Evolutionary conservation across 2,113 vertebrate species (phyloP), one percentile per base, ranked within the genome.

Genomic region (Tichodroma muraria): DNA sequence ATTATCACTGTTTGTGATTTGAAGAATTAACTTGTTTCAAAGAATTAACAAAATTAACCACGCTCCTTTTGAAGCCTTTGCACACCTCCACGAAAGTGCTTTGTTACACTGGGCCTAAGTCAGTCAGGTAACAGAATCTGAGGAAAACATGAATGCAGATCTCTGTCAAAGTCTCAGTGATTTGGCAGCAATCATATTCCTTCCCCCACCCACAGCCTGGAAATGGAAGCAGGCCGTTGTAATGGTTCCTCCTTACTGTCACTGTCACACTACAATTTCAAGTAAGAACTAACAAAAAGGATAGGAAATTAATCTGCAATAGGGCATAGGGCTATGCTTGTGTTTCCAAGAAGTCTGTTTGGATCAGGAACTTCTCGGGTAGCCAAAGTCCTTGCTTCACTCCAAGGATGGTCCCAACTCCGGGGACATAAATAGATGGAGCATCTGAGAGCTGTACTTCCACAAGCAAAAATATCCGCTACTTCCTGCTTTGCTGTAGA

Each of bases 381-480:
- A 6, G 71, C 35, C 40, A 10, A 42, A 85, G 47, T 61, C 57
- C 35, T 53, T 23, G 8, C 69, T 73, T 65, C 54, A 42, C 38
- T 30, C 35, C 31, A 56, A 83, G 75, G 38, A 84, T 2, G 0
- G 31, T 61, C 33, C 56, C 69, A 14, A 33, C 27, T 59, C 40
- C 0, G 0, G 56, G 16, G 35, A 80, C 50, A 45, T 22, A 75
- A 91, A 95, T 4, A 92, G 75, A 59, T 8, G 27, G 44, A 80
- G 61, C 79, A 80, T 38, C 42, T 0, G 0, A 71, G 47, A 57
- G 30, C 77, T 61, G 23, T 19, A 49, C 44, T 81, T 83, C 60
- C 92, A 83, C 42, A 38, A 77, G 90, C 80, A 89, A 94, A 97
- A 95, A 72, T 45, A 93, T 70, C 88, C 37, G 18, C 30, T 30